phyloP scores from a whole-genome alignment of 2,797 vertebrate genomes.

The Danio jaintianensis region DNA sequence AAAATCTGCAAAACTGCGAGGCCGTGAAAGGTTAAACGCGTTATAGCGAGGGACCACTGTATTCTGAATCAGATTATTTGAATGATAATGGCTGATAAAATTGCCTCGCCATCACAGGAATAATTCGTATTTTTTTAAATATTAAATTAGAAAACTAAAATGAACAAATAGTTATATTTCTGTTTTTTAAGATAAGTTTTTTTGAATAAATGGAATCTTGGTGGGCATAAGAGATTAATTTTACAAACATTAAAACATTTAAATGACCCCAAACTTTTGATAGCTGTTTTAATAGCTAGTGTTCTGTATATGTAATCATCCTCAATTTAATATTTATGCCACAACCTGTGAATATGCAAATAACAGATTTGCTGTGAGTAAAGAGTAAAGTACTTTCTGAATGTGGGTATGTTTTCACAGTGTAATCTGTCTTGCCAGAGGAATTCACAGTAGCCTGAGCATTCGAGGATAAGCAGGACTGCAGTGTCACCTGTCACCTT shows the following conservation, averaged over 20 bases:
- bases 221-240: background rate
- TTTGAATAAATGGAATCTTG: background rate
- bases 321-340: background rate
- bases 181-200: no score
- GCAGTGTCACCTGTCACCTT: constrained; percentile 40
- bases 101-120: no score
- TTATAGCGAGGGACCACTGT: no score
- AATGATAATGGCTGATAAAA: no score
- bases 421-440: constrained; percentile 24
- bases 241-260: background rate
- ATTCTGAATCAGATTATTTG: no score
- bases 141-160: no score
- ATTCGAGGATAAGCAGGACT: constrained; percentile 30
- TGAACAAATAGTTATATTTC: no score
- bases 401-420: constrained; percentile 23
- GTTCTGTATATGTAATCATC: background rate
- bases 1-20: no score
- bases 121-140: no score
- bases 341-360: background rate
- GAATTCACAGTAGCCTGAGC: constrained; percentile 45
- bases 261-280: background rate
- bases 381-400: background rate
- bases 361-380: background rate
- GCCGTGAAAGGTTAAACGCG: no score
- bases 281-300: background rate